Evolutionary conservation across 2,797 vertebrate genomes (phyloP).

Genomic region (Zenarchopterus dispar): DNA sequence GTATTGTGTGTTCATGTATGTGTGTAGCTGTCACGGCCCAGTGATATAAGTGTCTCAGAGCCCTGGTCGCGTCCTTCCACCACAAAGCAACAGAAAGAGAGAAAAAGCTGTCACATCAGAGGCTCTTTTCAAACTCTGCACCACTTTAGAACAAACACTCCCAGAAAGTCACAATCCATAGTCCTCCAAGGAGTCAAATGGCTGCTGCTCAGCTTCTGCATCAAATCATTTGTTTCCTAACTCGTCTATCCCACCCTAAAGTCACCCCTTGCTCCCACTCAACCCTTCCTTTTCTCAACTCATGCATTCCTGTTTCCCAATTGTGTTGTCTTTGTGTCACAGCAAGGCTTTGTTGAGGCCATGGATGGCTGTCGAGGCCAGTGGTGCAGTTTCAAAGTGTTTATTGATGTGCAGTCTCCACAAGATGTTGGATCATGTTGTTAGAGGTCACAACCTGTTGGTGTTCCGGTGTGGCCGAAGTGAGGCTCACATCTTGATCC

Average conservation of each 20-base stretch:
- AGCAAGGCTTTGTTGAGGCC: conserved; percentile 56
- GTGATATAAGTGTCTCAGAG: conserved; percentile 83
- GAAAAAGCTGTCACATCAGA: conserved; percentile 85
- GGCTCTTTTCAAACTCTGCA: conserved; percentile 74
- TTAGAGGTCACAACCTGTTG: conserved; percentile 82
- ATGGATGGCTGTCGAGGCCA: conserved; percentile 40
- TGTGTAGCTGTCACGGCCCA: conserved; percentile 84
- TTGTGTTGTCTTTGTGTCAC: conserved; percentile 78
- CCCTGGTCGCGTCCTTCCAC: conserved; percentile 64
- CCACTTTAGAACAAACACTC: conserved; percentile 72
- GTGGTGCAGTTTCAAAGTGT: conserved; percentile 76
- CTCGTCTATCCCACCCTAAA: conserved; percentile 25
- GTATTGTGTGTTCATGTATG: conserved; percentile 63
- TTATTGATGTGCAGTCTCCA: conserved; percentile 73
- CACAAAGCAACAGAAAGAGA: conserved; percentile 67
- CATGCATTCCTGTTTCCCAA: conserved; percentile 77
- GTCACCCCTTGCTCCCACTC: conserved; percentile 18
- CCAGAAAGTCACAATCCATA: conserved; percentile 83
- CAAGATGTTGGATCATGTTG: conserved; percentile 75
- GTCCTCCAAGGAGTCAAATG: conserved; percentile 80
- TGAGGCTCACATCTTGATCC: conserved; percentile 83
- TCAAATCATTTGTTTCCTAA: conserved; percentile 76
- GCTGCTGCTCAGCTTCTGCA: conserved; percentile 78
- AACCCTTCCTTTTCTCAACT: conserved; percentile 43
- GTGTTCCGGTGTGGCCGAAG: conserved; percentile 78